Base-by-base conservation (phyloP, 1,140 invertebrate species). In the Lasioglossum baleicum region DNA sequence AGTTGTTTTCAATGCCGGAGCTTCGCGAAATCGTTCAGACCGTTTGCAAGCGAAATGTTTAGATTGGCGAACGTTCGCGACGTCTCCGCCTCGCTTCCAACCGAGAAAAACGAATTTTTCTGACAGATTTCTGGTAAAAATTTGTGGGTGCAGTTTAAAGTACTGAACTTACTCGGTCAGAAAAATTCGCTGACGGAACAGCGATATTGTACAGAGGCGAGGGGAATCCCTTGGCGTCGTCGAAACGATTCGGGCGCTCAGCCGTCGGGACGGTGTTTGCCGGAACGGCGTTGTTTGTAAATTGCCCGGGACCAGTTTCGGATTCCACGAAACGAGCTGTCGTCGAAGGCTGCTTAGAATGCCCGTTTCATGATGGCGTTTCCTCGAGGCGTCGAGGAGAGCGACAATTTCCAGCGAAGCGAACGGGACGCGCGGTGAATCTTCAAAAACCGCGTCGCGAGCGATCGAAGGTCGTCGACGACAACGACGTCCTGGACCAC, bases 321-420 rank as follows among this genome's bases (percentile, higher is more conserved):
- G 58, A 77, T 77, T 77, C 67, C 8, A 2, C 75, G 75, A 77
- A 77, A 51, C 56, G 40, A 10, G 22, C 15, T 22, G 48, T 26
- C 31, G 22, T 26, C 42, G 42, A 5, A 20, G n/a, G 15, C 40
- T 53, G 63, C 5, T 56, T 51, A 69, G 42, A 51, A 48, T 69
- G 66, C 75, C 11, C 53, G 15, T 71, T 77, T 64, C 75, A 42
- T 63, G 63, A 51, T 31, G 5, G 58, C 20, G 40, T 61, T 70
- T 77, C 44, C 56, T 66, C 44, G 42, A 20, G 15, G 10, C 51
- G 51, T 26, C 26, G 17, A 17, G 58, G 8, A 4, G 15, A 0
- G 42, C 15, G 56, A 61, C 35, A 10, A 48, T 35, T 53, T 35
- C 42, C 42, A 13, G 11, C 17, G 42, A 56, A 17, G 15, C 15